Evolutionary conservation across 1,140 invertebrate species (phyloP).

Genomic region (Calliphora vicina): DNA sequence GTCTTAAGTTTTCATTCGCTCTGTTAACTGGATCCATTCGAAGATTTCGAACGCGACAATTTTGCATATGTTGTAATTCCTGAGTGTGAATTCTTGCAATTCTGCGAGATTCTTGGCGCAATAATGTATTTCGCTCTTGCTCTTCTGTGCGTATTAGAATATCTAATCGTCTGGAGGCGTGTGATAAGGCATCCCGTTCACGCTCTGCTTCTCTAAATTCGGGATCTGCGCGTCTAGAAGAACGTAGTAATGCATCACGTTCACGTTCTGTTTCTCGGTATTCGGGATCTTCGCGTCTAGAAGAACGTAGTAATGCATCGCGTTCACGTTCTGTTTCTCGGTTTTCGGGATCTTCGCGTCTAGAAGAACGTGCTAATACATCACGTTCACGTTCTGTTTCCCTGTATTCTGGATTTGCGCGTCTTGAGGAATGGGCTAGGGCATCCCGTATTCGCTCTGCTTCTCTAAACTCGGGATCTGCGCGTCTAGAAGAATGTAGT

Average conservation of each 20-base stretch:
- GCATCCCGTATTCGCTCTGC: neutral
- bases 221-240: too few relatives aligned
- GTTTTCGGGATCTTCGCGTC: too few relatives aligned
- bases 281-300: too few relatives aligned
- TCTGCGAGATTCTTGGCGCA: neutral
- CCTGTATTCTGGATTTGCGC: neutral
- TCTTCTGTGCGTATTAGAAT: neutral
- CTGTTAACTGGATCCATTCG: neutral
- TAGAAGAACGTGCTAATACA: neutral
- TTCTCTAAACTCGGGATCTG: too few relatives aligned
- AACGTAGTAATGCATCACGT: too few relatives aligned
- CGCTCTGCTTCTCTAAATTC: neutral
- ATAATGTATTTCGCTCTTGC: neutral
- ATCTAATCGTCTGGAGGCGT: neutral
- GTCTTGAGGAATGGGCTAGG: neutral
- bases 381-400: neutral
- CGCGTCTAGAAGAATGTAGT: too few relatives aligned
- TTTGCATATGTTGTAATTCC: neutral
- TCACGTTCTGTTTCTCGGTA: neutral
- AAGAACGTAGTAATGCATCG: neutral
- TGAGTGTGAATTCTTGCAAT: neutral
- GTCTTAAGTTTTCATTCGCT: neutral
- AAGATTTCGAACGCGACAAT: neutral
- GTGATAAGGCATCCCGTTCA: neutral
- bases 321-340: neutral